A percentile compares a stretch with the other conserved stretches of the same genome.
phyloP scores from a whole-genome alignment of 2,888 invertebrate species.

The Plutella xylostella region DNA sequence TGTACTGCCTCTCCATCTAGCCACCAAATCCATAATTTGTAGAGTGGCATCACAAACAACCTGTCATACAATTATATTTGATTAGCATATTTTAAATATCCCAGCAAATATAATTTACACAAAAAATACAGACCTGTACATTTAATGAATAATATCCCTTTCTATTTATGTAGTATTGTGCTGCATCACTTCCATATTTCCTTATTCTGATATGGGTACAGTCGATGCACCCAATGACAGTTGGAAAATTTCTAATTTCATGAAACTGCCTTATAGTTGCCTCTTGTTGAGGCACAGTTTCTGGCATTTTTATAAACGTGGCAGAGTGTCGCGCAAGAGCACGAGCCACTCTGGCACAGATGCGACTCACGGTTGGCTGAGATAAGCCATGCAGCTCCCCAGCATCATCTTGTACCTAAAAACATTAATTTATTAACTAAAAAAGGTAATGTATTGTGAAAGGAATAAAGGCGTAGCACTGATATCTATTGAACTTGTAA shows the following conservation, averaged over 20 bases:
- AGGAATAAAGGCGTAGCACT: too few relatives aligned
- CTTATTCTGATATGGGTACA: slow-evolving; percentile 16
- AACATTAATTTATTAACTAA: too few relatives aligned
- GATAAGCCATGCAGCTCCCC: slow-evolving; percentile 7
- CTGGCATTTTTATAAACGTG: slow-evolving; percentile 2
- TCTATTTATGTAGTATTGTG: slow-evolving; percentile 14
- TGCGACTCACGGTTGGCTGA: slow-evolving; percentile 1
- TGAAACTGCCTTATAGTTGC: not conserved
- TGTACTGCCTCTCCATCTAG: slow-evolving; percentile 19
- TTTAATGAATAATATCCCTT: slow-evolving; percentile 16
- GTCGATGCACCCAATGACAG: slow-evolving; percentile 12
- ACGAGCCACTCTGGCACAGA: slow-evolving; percentile 1
- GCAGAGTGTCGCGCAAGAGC: not conserved
- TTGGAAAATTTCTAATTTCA: slow-evolving; percentile 1
- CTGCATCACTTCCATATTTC: slow-evolving; percentile 11
- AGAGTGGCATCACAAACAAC: slow-evolving; percentile 16
- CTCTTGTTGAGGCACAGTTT: not conserved
- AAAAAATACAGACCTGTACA: slow-evolving; percentile 11
- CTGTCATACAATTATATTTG: slow-evolving; percentile 5
- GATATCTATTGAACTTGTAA: too few relatives aligned
- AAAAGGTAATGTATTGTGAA: too few relatives aligned
- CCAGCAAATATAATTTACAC: not conserved
- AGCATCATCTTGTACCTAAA: slow-evolving; percentile 10
- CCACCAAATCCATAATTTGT: slow-evolving; percentile 19
- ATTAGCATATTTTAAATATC: not conserved